Evolutionary conservation across 2,888 invertebrate species (phyloP).

Genomic region (Chrysina gloriosa): DNA sequence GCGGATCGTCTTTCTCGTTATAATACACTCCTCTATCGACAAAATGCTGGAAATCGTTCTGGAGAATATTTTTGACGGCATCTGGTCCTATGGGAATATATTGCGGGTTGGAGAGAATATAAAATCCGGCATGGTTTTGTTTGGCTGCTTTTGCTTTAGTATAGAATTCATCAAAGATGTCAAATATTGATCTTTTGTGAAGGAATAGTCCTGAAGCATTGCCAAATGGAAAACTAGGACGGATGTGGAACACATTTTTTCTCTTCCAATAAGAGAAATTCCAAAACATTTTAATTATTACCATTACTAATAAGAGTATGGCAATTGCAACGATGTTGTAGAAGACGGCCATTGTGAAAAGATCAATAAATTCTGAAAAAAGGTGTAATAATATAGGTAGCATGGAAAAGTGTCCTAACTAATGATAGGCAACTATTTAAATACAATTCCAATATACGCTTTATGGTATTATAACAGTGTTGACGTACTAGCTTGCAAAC

Average conservation of each 20-base stretch:
- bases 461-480: too few relatives aligned
- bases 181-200: not conserved
- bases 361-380: too few relatives aligned
- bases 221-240: slow-evolving; percentile 3
- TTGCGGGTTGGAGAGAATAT: slow-evolving; percentile 45
- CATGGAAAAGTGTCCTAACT: too few relatives aligned
- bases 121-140: slow-evolving; percentile 48
- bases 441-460: too few relatives aligned
- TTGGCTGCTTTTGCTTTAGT: slow-evolving; percentile 45
- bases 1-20: slow-evolving; percentile 69
- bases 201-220: not conserved
- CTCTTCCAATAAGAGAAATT: not conserved
- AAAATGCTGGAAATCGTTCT: slow-evolving; percentile 70
- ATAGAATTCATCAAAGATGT: slow-evolving; percentile 38
- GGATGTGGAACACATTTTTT: not conserved
- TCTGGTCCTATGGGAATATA: slow-evolving; percentile 51
- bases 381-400: too few relatives aligned
- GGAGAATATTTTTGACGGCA: slow-evolving; percentile 62
- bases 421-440: too few relatives aligned
- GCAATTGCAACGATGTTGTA: not conserved
- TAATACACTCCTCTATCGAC: slow-evolving; percentile 70
- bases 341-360: not conserved
- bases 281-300: not conserved
- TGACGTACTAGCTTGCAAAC: too few relatives aligned
- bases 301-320: not conserved